These are phyloP conservation scores for Acrobeloides nanus DNA, from an alignment of 2,888 invertebrate species.

Conservation along the genomic window DNA sequence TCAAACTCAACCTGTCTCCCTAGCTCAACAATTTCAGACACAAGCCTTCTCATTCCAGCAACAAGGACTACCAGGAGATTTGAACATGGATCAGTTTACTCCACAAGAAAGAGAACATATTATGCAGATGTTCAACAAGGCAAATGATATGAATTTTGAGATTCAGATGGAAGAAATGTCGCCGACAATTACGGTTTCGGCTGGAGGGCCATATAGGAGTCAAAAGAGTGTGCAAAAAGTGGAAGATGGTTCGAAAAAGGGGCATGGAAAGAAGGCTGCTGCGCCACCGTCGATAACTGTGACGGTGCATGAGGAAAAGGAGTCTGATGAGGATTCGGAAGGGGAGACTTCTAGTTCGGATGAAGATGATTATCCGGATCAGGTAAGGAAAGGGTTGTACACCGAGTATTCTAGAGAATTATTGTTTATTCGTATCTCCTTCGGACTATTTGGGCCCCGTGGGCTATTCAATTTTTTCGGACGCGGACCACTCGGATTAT, in stretches of 20 bases:
- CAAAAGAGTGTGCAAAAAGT: too few species aligned
- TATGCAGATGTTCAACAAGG: conserved; percentile 14
- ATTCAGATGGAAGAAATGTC: conserved; percentile 34
- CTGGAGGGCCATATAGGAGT: too few species aligned
- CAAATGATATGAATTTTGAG: conserved; percentile 16
- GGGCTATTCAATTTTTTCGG: too few species aligned
- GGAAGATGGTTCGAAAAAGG: not conserved
- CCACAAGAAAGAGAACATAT: conserved; percentile 12
- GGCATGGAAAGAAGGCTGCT: too few species aligned
- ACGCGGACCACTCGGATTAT: too few species aligned
- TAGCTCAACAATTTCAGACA: too few species aligned
- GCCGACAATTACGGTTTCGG: conserved; percentile 20
- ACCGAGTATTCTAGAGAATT: not conserved
- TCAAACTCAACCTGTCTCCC: not conserved
- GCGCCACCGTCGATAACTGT: conserved; percentile 29
- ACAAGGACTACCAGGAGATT: not conserved
- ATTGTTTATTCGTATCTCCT: too few species aligned
- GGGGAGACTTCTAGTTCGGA: conserved; percentile 29
- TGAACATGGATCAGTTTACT: conserved; percentile 6
- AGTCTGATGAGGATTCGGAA: conserved; percentile 27
- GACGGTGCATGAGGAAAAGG: conserved; percentile 25
- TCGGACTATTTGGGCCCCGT: too few species aligned
- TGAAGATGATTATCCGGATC: conserved; percentile 51
- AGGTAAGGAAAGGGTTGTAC: conserved; percentile 16
- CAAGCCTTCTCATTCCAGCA: not conserved